Evolutionary conservation across 2,113 vertebrate species (phyloP).

Genomic region (Numenius arquata): DNA sequence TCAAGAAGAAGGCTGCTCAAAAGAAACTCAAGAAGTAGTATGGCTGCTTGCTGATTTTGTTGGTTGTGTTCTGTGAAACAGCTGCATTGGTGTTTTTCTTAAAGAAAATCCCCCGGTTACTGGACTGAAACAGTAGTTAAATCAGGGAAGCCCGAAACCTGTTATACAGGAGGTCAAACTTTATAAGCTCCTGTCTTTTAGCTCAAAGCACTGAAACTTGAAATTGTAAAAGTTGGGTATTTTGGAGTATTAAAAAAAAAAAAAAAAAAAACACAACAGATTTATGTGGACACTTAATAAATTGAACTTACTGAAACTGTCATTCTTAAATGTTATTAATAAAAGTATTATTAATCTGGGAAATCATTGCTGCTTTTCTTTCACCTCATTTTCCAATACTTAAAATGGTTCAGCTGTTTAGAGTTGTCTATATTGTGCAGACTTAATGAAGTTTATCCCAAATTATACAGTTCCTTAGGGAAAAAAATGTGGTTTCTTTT

Average conservation of each 20-base stretch:
- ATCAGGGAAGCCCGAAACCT: not conserved
- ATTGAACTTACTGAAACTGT: not conserved
- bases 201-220: not conserved
- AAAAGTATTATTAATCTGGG: not conserved
- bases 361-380: not conserved
- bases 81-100: not conserved
- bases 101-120: not conserved
- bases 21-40: slow-evolving; percentile 93
- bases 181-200: not conserved
- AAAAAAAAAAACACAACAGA: no score
- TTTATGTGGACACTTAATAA: not conserved
- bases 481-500: not conserved
- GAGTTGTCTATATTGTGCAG: not conserved
- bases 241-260: not conserved
- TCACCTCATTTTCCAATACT: not conserved
- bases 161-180: not conserved
- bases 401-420: not conserved
- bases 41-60: not conserved
- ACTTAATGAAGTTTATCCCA: not conserved
- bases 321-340: slow-evolving; percentile 5
- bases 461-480: not conserved
- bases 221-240: not conserved
- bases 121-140: not conserved
- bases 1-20: slow-evolving; percentile 98
- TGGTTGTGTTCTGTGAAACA: not conserved